Evolutionary conservation across 2,797 vertebrate genomes (phyloP).

Genomic region (Gorsachius magnificus): DNA sequence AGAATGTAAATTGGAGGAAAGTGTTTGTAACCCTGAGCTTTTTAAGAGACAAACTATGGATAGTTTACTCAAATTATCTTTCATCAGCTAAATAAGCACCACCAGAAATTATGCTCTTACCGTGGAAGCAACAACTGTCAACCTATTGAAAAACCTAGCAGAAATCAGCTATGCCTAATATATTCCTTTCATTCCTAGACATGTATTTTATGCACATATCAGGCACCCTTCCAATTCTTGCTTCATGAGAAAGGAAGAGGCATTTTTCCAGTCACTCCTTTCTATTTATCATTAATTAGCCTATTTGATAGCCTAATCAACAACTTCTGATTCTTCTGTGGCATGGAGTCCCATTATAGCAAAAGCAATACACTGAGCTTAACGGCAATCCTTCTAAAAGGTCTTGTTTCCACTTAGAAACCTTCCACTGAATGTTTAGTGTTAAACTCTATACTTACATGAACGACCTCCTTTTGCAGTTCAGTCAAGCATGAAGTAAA

Average conservation of each 20-base stretch:
- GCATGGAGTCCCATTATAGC: not conserved
- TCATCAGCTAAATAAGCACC: not conserved
- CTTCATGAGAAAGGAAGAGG: not conserved
- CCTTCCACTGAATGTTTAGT: not conserved
- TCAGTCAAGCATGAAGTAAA: not conserved
- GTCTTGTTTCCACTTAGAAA: not conserved
- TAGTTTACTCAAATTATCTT: not conserved
- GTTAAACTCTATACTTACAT: not conserved
- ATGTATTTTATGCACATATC: not conserved
- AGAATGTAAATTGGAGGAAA: not conserved
- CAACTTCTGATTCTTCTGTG: not conserved
- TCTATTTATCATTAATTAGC: not conserved
- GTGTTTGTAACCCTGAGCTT: not conserved
- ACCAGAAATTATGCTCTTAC: not conserved
- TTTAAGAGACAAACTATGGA: not conserved
- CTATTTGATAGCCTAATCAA: not conserved
- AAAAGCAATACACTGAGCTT: not conserved
- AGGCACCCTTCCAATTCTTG: fast-evolving
- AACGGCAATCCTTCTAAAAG: not conserved
- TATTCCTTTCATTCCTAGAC: not conserved
- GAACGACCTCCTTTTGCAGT: not conserved
- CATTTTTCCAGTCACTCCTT: not conserved
- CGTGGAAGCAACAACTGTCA: not conserved
- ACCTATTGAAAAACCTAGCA: not conserved
- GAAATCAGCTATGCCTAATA: not conserved